Evolutionary conservation across 2,113 vertebrate genomes (phyloP), one percentile per base, ranked within the genome.

Genomic region (Gavialis gangeticus): DNA sequence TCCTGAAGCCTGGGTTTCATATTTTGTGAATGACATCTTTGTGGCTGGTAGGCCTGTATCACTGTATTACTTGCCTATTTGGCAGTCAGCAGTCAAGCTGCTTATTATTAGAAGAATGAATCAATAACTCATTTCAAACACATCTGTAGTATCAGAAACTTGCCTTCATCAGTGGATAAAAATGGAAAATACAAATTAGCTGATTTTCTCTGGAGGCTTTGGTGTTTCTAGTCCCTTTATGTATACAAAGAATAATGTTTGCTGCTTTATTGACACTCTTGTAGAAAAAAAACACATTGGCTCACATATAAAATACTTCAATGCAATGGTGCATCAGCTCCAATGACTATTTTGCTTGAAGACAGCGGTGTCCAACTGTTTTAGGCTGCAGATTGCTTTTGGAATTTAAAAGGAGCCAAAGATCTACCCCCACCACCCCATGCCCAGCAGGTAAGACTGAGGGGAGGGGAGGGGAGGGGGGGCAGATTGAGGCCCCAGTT

Each of bases 81-180:
- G 91, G 80, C 85, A 71, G 77, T 58, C 82, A 92, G 24, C 71
- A 71, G 62, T 89, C 85, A 46, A 17, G 13, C 57, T 95, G 79
- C 69, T 88, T 95, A 80, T 91, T 94, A 88, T 93, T 83, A 88
- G 34, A 66, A 79, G 17, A 56, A 89, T 78, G 77, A 97, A 92
- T 84, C 64, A 30, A 15, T 63, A 95, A 82, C 94, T 93, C 8
- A 66, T 94, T 95, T 91, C 28, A 69, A 91, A 92, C 15, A 86
- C 64, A 92, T 82, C 87, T 84, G 1, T 64, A 34, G 60, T 75
- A 91, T 89, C 55, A 84, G 85, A 95, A 89, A 89, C 12, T 82
- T 91, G 46, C 82, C 58, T 58, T 92, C 69, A 63, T 22, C 79
- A 13, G 24, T 25, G 21, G 75, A 5, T 75, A 79, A 84, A 88